A percentile compares a stretch with the other conserved stretches of the same genome.
Conservation (phyloP, 2,888 invertebrate genomes). For the Coelopa pilipes region DNA sequence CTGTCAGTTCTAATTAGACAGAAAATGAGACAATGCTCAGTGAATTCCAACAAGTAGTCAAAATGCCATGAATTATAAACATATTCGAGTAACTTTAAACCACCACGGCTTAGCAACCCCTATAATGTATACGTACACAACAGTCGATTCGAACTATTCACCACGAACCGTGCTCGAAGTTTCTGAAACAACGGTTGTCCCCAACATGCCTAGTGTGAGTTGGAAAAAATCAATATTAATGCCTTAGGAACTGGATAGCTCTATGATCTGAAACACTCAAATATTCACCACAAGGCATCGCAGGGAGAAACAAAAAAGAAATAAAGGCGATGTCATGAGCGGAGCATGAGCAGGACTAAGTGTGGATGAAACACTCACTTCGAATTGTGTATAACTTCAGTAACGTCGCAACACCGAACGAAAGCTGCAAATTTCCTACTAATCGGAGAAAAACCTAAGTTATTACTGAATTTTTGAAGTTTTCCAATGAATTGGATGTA, state of each 20-base stretch:
- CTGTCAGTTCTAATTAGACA: too few relatives aligned
- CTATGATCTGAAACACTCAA: slow-evolving; percentile 2
- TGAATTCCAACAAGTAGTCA: too few relatives aligned
- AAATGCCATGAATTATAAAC: too few relatives aligned
- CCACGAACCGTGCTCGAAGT: too few relatives aligned
- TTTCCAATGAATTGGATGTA: not conserved
- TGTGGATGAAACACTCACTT: not conserved
- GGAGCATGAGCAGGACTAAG: slow-evolving; percentile 35
- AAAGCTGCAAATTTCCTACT: slow-evolving; percentile 34
- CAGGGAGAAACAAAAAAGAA: not conserved
- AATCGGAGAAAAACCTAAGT: slow-evolving; percentile 7
- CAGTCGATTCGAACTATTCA: too few relatives aligned
- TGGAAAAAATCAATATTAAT: not conserved
- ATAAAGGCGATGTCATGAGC: not conserved
- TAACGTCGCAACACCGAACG: slow-evolving; percentile 46
- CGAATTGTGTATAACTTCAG: slow-evolving; percentile 41
- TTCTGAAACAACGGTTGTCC: too few relatives aligned
- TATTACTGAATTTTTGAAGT: not conserved
- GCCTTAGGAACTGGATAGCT: not conserved
- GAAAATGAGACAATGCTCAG: too few relatives aligned
- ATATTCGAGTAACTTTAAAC: too few relatives aligned
- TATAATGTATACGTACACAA: too few relatives aligned
- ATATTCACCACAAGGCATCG: slow-evolving; percentile 16
- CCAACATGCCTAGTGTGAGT: too few relatives aligned
- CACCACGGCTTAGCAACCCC: too few relatives aligned